phyloP scores from a whole-genome alignment of 2,888 invertebrate genomes.

The Drosophila paramelanica region DNA sequence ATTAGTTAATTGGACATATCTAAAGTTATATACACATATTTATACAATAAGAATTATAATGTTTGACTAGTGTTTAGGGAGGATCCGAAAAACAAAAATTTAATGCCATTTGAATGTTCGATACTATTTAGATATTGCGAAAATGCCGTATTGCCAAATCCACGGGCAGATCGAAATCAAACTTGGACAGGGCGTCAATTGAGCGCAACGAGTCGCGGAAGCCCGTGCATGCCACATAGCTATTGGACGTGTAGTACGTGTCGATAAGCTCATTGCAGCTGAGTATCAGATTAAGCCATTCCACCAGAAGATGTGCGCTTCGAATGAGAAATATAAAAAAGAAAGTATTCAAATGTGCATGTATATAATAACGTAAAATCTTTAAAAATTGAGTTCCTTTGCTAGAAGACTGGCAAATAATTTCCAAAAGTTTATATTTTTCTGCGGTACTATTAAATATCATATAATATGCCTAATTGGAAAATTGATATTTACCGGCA shows the following conservation, averaged over 20 bases:
- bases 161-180: slow-evolving; percentile 96
- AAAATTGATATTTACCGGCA: too few relatives aligned
- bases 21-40: slow-evolving; percentile 75
- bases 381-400: too few relatives aligned
- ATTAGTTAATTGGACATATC: slow-evolving; percentile 75
- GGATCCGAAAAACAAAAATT: slow-evolving; percentile 23
- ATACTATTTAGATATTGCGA: slow-evolving; percentile 93
- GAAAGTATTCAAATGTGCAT: too few relatives aligned
- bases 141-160: slow-evolving; percentile 98
- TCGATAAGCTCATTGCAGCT: slow-evolving; percentile 93
- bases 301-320: slow-evolving; percentile 95
- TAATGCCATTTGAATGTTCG: neutral
- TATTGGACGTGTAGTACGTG: slow-evolving; percentile 94
- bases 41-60: slow-evolving; percentile 52
- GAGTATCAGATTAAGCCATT: slow-evolving; percentile 97
- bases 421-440: too few relatives aligned
- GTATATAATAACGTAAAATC: too few relatives aligned
- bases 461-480: too few relatives aligned
- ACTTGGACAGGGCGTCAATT: slow-evolving; percentile 93
- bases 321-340: slow-evolving; percentile 46
- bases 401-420: too few relatives aligned
- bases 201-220: slow-evolving; percentile 97
- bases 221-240: slow-evolving; percentile 97
- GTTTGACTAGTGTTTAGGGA: slow-evolving; percentile 36
- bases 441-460: too few relatives aligned